Evolutionary conservation across 1,140 invertebrate genomes (phyloP), one percentile per base, ranked within the genome.

Genomic region (Aporrectodea caliginosa): DNA sequence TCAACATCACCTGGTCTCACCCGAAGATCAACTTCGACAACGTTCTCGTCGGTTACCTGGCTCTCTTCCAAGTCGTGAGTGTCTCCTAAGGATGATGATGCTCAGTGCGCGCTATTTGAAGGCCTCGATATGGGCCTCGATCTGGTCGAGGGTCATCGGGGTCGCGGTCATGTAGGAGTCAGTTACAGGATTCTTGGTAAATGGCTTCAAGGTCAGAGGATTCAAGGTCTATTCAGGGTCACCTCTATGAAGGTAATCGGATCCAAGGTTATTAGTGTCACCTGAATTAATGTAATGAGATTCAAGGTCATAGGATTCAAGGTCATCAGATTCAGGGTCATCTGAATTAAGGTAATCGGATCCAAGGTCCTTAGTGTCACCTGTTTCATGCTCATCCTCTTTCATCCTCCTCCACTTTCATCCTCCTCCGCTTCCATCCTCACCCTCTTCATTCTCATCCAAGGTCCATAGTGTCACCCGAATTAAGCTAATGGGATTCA

Each of bases 21-120:
- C 96, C 95, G 58, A 92, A 92, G 81, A 97, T 99, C 92, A 98
- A 98, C 90, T 99, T 99, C 89, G 97, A 99, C 89, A 95, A 98
- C 89, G 96, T 98, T 14, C 93, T 95, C 35, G 97, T 96, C 91
- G 96, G 96, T 33, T 98, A 98, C 89, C 90, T 99, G 82, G 96
- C 95, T 87, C 91, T 99, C 81, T 98, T 98, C 89, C 97, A 99
- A 94, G 95, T 99, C 82, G 90, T 90, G 86, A 85, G 77, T 81
- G 27, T 76, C 35, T 22, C 16, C 6, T 16, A 68, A 68, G 27
- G 27, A 68, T 68, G 14, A 16, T 68, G 14, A 16, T 14, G 58
- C 58, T 68, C 27, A 27, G 27, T 14, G 14, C 27, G 58, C 14
- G 29, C 22, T 1, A 71, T 71, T 71, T 71, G 69, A n/a, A 30